Conservation (phyloP, 2,797 vertebrate genomes). For the Typhlichthys eigenmanni region DNA sequence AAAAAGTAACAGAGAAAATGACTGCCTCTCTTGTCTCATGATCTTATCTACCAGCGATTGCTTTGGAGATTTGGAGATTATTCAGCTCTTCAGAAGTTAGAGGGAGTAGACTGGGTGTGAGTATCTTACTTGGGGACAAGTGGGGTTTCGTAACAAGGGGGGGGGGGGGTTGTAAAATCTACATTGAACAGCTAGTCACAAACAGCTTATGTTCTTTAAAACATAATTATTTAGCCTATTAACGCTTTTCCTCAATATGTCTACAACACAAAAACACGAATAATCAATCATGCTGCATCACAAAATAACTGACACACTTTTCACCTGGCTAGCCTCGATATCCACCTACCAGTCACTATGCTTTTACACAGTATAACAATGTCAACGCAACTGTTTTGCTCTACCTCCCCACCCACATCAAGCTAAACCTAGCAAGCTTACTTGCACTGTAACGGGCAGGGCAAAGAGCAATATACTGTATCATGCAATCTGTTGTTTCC, state of each 20-base stretch:
- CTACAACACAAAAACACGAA: not conserved
- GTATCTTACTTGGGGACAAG: too few species aligned
- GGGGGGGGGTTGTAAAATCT: too few species aligned
- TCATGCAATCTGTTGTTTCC: conserved; percentile 71
- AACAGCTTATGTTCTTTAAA: not conserved
- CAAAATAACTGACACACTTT: too few species aligned
- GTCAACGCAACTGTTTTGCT: conserved; percentile 5
- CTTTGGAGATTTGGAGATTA: too few species aligned
- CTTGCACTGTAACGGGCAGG: conserved; percentile 28
- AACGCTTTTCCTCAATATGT: not conserved
- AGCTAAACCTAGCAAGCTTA: conserved; percentile 11
- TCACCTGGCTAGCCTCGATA: too few species aligned
- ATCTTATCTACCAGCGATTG: too few species aligned
- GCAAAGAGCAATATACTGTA: conserved; percentile 41
- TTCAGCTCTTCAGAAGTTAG: too few species aligned
- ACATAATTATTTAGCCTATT: not conserved
- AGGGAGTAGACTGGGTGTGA: too few species aligned
- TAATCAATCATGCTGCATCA: not conserved
- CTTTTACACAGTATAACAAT: not conserved
- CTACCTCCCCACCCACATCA: not conserved
- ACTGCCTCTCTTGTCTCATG: too few species aligned
- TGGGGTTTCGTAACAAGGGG: too few species aligned
- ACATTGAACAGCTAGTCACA: conserved; percentile 10
- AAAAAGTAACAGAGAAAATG: too few species aligned
- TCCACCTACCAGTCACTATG: not conserved